Evolutionary conservation across 2,797 vertebrate species (phyloP).

Genomic region (Botia kubotai): DNA sequence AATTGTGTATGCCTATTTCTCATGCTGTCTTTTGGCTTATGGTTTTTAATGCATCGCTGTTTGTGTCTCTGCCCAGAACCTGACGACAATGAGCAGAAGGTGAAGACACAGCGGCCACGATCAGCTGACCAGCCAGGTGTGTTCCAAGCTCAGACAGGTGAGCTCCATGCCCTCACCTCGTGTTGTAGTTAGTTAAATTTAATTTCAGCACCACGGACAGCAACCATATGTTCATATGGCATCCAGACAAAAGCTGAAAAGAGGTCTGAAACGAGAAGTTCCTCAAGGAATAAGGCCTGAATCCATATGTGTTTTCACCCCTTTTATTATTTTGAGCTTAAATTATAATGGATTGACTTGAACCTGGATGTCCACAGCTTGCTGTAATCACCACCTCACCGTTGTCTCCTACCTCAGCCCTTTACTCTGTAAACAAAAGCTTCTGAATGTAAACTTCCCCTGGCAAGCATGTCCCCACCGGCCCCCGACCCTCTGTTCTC

Average conservation of each 20-base stretch:
- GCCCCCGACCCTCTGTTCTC: conserved; percentile 51
- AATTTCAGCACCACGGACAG: conserved; percentile 14
- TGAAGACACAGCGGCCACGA: conserved; percentile 96
- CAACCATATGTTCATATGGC: not conserved
- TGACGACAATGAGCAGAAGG: conserved; percentile 92
- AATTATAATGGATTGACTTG: not conserved
- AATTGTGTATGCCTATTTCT: not conserved
- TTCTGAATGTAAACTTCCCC: not conserved
- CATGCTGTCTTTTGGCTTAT: not conserved
- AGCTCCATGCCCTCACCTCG: conserved; percentile 45
- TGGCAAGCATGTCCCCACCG: conserved; percentile 13
- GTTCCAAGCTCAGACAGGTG: conserved; percentile 99
- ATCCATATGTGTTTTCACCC: not conserved
- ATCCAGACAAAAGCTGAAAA: not conserved
- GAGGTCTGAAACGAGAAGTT: not conserved
- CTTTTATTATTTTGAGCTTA: not conserved
- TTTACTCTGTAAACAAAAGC: not conserved
- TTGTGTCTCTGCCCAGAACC: conserved; percentile 80
- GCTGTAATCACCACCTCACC: not conserved
- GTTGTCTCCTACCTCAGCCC: not conserved
- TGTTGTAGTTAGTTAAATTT: not conserved
- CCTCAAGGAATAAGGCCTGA: not conserved
- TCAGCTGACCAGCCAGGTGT: conserved; percentile 96
- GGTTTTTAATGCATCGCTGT: conserved; percentile 17
- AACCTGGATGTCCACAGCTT: not conserved